phyloP scores from a whole-genome alignment of 2,113 vertebrate species.

The Oncorhynchus kisutch region DNA sequence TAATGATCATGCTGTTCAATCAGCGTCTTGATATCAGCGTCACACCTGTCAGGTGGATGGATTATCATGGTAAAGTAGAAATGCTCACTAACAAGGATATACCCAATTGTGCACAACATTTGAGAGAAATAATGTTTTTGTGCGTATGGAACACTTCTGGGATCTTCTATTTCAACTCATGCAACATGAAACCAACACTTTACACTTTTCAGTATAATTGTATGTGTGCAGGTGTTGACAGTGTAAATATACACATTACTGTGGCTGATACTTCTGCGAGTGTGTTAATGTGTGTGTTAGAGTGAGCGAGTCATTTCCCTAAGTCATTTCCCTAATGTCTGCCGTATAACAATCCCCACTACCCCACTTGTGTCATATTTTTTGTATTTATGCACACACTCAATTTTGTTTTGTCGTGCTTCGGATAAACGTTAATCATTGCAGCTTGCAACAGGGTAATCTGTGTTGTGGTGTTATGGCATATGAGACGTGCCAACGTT shows the following conservation, averaged over 20 bases:
- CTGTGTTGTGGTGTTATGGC: slow-evolving; percentile 2
- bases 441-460: slow-evolving; percentile 36
- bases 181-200: no score
- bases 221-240: slow-evolving; percentile 28
- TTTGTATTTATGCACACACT: slow-evolving; percentile 35
- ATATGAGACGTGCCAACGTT: slow-evolving; percentile 38
- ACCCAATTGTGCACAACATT: no score
- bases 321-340: slow-evolving; percentile 47
- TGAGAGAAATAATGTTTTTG: no score
- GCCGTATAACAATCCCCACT: slow-evolving; percentile 25
- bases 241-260: slow-evolving; percentile 18
- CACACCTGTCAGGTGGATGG: no score
- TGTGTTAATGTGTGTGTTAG: slow-evolving; percentile 25
- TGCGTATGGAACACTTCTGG: no score
- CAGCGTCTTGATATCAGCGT: no score
- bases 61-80: no score
- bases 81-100: no score
- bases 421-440: slow-evolving; percentile 38
- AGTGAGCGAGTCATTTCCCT: slow-evolving; percentile 21
- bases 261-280: slow-evolving; percentile 7
- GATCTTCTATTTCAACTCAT: no score
- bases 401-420: slow-evolving; percentile 16
- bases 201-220: no score
- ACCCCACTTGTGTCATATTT: slow-evolving; percentile 26
- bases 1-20: no score